These are phyloP conservation scores for Echiichthys vipera DNA, from an alignment of 2,797 vertebrate genomes.

Conservation along the genomic window DNA sequence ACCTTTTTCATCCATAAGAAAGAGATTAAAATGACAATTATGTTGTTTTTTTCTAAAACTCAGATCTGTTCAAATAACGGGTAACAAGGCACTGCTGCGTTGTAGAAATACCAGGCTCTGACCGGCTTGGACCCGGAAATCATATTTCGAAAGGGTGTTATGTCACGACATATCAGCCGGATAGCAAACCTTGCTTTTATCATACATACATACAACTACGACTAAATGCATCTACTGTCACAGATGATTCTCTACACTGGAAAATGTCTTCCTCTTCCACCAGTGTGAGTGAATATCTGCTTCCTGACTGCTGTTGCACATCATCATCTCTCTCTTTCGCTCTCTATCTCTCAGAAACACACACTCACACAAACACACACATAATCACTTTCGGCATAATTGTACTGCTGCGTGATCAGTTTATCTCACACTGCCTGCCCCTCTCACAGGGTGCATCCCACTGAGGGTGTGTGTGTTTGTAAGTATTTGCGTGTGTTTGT, in stretches of 20 bases:
- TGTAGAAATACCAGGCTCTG: no score
- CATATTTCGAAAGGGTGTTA: no score
- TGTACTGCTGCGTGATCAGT: slow-evolving; percentile 70
- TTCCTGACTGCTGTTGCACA: slow-evolving; percentile 43
- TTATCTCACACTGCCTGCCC: slow-evolving; percentile 66
- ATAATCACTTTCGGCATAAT: slow-evolving; percentile 68
- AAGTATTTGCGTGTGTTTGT: background rate
- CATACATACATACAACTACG: background rate
- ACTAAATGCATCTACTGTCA: background rate
- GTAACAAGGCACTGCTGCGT: no score
- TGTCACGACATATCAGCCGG: no score
- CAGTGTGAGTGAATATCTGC: slow-evolving; percentile 42
- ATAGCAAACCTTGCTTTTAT: background rate
- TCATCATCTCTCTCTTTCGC: slow-evolving; percentile 32
- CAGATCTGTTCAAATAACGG: no score
- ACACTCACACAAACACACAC: slow-evolving; percentile 29
- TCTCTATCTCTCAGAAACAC: slow-evolving; percentile 42
- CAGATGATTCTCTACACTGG: slow-evolving; percentile 15
- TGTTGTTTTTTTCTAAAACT: no score
- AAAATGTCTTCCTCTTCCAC: slow-evolving; percentile 9
- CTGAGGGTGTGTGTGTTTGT: slow-evolving; percentile 27
- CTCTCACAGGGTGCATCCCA: slow-evolving; percentile 55
- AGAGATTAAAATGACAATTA: no score
- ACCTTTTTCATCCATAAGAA: no score
- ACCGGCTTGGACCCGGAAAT: no score